These are phyloP conservation scores for Babylonia areolata DNA, from an alignment of 1,140 invertebrate species.

Conservation along the genomic window DNA sequence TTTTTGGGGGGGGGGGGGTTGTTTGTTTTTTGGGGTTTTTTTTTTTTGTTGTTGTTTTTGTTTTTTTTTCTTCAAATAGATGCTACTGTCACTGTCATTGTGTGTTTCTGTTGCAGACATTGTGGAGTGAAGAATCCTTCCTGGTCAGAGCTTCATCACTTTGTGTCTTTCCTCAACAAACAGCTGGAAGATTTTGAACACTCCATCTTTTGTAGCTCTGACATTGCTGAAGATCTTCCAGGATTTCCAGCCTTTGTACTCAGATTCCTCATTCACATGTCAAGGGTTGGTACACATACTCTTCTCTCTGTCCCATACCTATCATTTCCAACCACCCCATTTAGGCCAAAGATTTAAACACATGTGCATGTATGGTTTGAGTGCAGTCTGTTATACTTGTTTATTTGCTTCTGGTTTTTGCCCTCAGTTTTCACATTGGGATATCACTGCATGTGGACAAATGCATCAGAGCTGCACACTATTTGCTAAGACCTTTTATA, in stretches of 20 bases:
- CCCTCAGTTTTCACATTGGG: no score
- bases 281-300: conserved; percentile 55
- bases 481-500: no score
- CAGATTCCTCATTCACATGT: conserved; percentile 70
- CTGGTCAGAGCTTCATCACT: conserved; percentile 72
- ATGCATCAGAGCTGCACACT: no score
- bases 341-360: no score
- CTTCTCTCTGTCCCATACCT: not conserved
- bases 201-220: conserved; percentile 61
- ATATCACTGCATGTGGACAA: not conserved
- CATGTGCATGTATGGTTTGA: no score
- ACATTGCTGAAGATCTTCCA: conserved; percentile 63
- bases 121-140: conserved; percentile 71
- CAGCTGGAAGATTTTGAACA: conserved; percentile 70
- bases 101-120: conserved; percentile 56
- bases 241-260: conserved; percentile 71
- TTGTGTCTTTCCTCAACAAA: conserved; percentile 71
- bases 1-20: no score
- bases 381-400: no score
- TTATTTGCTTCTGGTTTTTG: no score
- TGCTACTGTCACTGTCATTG: conserved; percentile 26
- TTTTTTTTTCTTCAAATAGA: not conserved
- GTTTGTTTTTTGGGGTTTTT: no score
- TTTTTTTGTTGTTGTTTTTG: no score
- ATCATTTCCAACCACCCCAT: not conserved